phyloP scores from a whole-genome alignment of 2,888 invertebrate genomes.

The Eledona agricola region DNA sequence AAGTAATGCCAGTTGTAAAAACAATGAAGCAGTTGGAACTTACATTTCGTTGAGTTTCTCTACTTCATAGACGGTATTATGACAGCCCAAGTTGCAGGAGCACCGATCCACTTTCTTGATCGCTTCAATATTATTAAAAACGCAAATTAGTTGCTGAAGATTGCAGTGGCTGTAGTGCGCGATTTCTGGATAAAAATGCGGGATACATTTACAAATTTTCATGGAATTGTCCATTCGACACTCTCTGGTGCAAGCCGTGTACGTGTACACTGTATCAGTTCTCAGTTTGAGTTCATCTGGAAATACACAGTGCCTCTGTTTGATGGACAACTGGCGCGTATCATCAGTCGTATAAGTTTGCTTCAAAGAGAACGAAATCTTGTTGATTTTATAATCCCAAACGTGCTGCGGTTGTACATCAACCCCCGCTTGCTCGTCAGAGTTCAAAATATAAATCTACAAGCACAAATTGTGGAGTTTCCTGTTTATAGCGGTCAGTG shows the following conservation, averaged over 20 bases:
- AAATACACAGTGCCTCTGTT: slow-evolving; percentile 78
- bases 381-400: slow-evolving; percentile 71
- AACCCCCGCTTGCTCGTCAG: slow-evolving; percentile 75
- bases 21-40: slow-evolving; percentile 46
- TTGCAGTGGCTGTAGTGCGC: slow-evolving; percentile 66
- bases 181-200: slow-evolving; percentile 74
- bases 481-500: slow-evolving; percentile 1
- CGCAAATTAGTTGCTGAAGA: slow-evolving; percentile 69
- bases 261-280: slow-evolving; percentile 68
- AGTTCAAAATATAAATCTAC: slow-evolving; percentile 72
- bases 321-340: slow-evolving; percentile 72
- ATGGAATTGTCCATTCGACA: slow-evolving; percentile 75
- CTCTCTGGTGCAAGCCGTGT: slow-evolving; percentile 77
- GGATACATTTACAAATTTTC: slow-evolving; percentile 74
- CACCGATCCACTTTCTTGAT: slow-evolving; percentile 72
- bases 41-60: slow-evolving; percentile 75
- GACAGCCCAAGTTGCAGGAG: slow-evolving; percentile 76
- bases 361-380: slow-evolving; percentile 75
- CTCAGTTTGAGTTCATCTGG: slow-evolving; percentile 72
- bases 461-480: slow-evolving; percentile 42
- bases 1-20: slow-evolving; percentile 5
- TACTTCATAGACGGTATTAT: slow-evolving; percentile 78
- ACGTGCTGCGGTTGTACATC: slow-evolving; percentile 76
- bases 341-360: slow-evolving; percentile 81
- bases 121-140: slow-evolving; percentile 64